phyloP scores from a whole-genome alignment of 2,888 invertebrate species.

The Prosopocoilus inquinatus region DNA sequence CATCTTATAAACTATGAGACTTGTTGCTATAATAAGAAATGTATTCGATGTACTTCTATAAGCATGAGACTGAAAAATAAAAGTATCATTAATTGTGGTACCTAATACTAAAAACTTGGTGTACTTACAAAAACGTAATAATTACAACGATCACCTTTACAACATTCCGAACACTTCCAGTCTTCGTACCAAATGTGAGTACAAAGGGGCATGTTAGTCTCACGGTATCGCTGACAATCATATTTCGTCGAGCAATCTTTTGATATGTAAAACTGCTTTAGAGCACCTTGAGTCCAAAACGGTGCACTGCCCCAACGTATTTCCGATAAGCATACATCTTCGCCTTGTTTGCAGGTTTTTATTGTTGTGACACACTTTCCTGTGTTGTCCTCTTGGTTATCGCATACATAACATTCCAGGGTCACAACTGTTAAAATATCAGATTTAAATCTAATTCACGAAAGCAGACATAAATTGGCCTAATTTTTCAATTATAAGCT shows the following conservation, averaged over 20 bases:
- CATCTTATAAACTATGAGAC: no score
- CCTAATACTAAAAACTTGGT: background rate
- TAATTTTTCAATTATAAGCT: no score
- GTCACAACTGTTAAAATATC: slow-evolving; percentile 56
- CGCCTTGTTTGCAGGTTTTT: slow-evolving; percentile 82
- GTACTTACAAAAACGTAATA: slow-evolving; percentile 89
- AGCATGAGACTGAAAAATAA: slow-evolving; percentile 7
- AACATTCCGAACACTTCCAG: slow-evolving; percentile 95
- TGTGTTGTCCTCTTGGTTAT: slow-evolving; percentile 85
- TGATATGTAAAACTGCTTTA: slow-evolving; percentile 90
- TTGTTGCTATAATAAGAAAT: no score
- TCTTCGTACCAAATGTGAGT: slow-evolving; percentile 94
- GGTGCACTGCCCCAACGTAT: slow-evolving; percentile 96
- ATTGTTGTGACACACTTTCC: slow-evolving; percentile 93
- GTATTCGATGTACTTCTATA: background rate
- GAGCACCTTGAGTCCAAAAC: slow-evolving; percentile 90
- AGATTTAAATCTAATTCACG: background rate
- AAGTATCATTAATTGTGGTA: background rate
- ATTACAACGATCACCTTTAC: slow-evolving; percentile 93
- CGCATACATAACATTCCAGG: slow-evolving; percentile 94
- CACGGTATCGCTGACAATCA: slow-evolving; percentile 71
- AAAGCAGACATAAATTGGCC: no score
- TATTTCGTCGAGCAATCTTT: slow-evolving; percentile 84
- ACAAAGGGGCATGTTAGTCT: slow-evolving; percentile 72
- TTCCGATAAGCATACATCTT: slow-evolving; percentile 85